phyloP scores from a whole-genome alignment of 2,888 invertebrate genomes.

The Cantharis flavilabris region DNA sequence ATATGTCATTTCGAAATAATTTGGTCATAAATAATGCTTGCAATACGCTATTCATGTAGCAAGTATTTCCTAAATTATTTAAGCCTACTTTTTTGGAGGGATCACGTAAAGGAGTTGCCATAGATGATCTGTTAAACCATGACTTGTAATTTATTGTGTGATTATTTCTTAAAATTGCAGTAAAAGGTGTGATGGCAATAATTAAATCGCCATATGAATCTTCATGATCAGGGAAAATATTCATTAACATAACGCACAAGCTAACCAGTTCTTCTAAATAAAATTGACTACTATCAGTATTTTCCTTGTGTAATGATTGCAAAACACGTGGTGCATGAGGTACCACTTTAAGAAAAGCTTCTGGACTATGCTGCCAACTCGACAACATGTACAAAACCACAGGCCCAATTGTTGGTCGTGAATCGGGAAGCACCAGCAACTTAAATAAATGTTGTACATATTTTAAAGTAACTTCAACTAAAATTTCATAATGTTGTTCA shows the following conservation, averaged over 20 bases:
- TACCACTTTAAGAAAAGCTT: slow-evolving; percentile 65
- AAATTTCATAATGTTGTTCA: slow-evolving; percentile 54
- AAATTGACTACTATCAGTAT: slow-evolving; percentile 55
- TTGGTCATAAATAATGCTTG: slow-evolving; percentile 84
- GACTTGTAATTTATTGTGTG: slow-evolving; percentile 48
- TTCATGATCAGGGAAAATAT: slow-evolving; percentile 57
- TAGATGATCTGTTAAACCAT: slow-evolving; percentile 49
- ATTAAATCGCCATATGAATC: slow-evolving; percentile 49
- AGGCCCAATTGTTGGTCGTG: slow-evolving; percentile 62
- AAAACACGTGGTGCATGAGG: slow-evolving; percentile 60
- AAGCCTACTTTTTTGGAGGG: slow-evolving; percentile 70
- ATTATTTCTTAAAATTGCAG: slow-evolving; percentile 43
- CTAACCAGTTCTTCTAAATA: slow-evolving; percentile 67
- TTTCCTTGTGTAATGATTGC: slow-evolving; percentile 61
- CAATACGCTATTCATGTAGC: slow-evolving; percentile 87
- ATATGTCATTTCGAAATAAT: slow-evolving; percentile 73
- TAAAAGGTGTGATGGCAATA: slow-evolving; percentile 46
- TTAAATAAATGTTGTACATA: slow-evolving; percentile 64
- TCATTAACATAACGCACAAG: slow-evolving; percentile 59
- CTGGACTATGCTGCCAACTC: slow-evolving; percentile 63
- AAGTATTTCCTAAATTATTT: slow-evolving; percentile 84
- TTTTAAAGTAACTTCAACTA: slow-evolving; percentile 64
- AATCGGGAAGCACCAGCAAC: slow-evolving; percentile 60
- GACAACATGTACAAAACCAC: slow-evolving; percentile 69
- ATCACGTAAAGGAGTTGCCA: slow-evolving; percentile 39